Conservation (phyloP, 2,888 invertebrate species). For the Rhorus exstirpatorius region DNA sequence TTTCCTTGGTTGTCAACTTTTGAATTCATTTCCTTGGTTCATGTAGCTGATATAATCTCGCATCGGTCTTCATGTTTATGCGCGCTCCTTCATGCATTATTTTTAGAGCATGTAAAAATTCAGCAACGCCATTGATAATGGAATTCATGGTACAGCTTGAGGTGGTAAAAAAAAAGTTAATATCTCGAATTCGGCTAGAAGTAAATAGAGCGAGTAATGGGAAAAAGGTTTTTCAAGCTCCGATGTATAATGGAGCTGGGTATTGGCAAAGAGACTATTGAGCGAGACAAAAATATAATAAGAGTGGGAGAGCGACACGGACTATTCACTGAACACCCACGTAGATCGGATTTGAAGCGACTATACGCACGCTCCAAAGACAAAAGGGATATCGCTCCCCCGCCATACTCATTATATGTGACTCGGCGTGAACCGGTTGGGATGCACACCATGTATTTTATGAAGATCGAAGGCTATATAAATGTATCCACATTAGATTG, state of each 20-base stretch:
- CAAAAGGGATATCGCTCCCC: slow-evolving; percentile 39
- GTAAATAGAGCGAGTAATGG: background rate
- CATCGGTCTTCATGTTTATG: no score
- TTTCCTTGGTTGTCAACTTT: no score
- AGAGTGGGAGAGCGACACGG: background rate
- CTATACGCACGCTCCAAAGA: slow-evolving; percentile 23
- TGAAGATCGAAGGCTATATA: background rate
- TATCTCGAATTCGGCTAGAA: background rate
- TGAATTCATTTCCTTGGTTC: no score
- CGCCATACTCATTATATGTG: slow-evolving; percentile 34
- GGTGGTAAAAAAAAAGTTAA: no score
- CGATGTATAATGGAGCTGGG: background rate
- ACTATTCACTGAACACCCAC: slow-evolving; percentile 28
- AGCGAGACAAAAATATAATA: slow-evolving; percentile 2
- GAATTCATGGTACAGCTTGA: no score
- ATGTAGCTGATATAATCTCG: no score
- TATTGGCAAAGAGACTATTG: slow-evolving; percentile 2
- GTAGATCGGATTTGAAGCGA: slow-evolving; percentile 15
- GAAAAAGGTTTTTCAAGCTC: background rate
- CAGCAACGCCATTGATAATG: no score
- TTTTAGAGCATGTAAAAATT: no score
- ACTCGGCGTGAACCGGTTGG: slow-evolving; percentile 35
- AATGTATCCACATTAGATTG: background rate
- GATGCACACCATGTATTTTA: background rate
- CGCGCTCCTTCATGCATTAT: no score